These are phyloP conservation scores for Lacerta viridis DNA, from an alignment of 2,797 vertebrate genomes.

Conservation along the genomic window DNA sequence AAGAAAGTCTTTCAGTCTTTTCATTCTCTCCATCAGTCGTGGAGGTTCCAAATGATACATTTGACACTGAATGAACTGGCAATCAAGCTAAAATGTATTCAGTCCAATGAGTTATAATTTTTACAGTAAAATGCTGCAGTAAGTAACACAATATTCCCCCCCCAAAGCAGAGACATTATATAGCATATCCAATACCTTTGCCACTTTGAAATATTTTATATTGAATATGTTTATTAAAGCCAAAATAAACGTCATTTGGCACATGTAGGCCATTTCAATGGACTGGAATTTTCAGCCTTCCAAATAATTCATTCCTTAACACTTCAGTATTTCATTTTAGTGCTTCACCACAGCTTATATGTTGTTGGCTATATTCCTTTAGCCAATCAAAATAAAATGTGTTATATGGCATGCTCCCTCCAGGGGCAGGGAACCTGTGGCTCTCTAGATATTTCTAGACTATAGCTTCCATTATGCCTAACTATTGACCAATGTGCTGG, in stretches of 20 bases:
- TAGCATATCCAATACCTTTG: not conserved
- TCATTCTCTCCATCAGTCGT: not conserved
- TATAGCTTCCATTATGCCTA: not conserved
- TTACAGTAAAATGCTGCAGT: not conserved
- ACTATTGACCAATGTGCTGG: too few relatives aligned
- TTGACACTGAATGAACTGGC: accelerated
- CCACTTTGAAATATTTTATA: not conserved
- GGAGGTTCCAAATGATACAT: not conserved
- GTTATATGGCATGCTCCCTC: not conserved
- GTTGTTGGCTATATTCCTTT: not conserved
- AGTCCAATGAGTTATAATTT: not conserved
- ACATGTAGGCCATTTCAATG: not conserved
- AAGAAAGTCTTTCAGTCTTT: not conserved
- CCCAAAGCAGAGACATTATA: not conserved
- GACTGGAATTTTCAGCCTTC: not conserved
- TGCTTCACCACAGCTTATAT: not conserved
- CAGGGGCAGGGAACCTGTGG: not conserved
- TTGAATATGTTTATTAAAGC: not conserved
- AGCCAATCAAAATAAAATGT: not conserved
- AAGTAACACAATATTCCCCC: not conserved
- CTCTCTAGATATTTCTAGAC: not conserved
- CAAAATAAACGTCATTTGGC: not conserved
- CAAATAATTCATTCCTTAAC: not conserved
- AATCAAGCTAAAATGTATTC: accelerated
- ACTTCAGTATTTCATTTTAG: not conserved